phyloP scores from a whole-genome alignment of 2,888 invertebrate genomes.

The Eumacrocentrus americanus region DNA sequence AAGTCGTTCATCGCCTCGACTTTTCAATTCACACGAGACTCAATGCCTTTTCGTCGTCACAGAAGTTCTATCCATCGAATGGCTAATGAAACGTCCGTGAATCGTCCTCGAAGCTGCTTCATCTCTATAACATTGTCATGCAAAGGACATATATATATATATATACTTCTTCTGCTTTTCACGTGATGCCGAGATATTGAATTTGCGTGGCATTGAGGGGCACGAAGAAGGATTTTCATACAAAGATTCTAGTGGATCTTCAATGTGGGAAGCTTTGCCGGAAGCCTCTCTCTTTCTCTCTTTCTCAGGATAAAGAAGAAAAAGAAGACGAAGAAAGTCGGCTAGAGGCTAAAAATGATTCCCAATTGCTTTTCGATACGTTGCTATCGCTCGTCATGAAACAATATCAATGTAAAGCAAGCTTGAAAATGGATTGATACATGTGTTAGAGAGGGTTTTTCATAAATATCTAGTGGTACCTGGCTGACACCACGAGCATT shows the following conservation, averaged over 20 bases:
- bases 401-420: slow-evolving; percentile 12
- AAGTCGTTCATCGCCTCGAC: slow-evolving; percentile 16
- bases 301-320: too few relatives aligned
- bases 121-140: neutral
- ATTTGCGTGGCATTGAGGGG: neutral
- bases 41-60: too few relatives aligned
- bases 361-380: neutral
- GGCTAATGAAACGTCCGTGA: neutral
- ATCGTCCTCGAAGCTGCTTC: neutral
- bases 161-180: neutral
- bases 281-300: neutral
- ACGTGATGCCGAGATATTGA: slow-evolving; percentile 1
- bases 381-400: neutral
- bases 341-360: neutral
- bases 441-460: slow-evolving; percentile 9
- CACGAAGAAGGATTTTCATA: neutral
- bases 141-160: neutral
- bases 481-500: neutral
- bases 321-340: too few relatives aligned
- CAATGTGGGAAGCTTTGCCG: neutral
- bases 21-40: slow-evolving; percentile 13
- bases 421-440: slow-evolving; percentile 16
- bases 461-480: slow-evolving; percentile 7
- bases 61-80: neutral
- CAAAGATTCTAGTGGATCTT: neutral